A percentile compares a stretch with the other conserved stretches of the same genome.
Evolutionary conservation across 2,113 vertebrate species (phyloP).

Genomic region (Phaethon lepturus): DNA sequence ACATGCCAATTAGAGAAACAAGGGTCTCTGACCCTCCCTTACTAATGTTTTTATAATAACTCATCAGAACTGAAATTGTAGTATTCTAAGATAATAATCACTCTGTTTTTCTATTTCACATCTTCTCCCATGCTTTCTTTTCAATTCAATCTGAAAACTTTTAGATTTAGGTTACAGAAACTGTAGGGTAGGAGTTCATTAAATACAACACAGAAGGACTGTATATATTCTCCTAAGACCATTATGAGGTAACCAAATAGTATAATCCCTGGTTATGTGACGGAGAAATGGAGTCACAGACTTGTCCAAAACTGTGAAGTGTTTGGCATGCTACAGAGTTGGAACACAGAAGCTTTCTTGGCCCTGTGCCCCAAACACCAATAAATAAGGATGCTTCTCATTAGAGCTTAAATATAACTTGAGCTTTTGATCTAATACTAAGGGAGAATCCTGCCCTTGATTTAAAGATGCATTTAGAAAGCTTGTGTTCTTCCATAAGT

Average conservation of each 20-base stretch:
- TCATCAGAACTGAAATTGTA: background rate
- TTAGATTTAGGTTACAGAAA: background rate
- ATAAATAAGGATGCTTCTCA: conserved; percentile 4
- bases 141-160: background rate
- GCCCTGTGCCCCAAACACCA: background rate
- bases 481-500: conserved; percentile 9
- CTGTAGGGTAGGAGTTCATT: background rate
- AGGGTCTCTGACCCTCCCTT: background rate
- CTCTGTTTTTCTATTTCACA: background rate
- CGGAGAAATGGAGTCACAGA: background rate
- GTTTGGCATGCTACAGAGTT: background rate
- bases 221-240: background rate
- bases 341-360: conserved; percentile 15
- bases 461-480: conserved; percentile 23
- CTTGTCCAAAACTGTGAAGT: background rate
- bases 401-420: conserved; percentile 15
- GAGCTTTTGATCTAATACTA: conserved; percentile 9
- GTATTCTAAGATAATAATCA: background rate
- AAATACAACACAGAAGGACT: background rate
- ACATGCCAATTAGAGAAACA: background rate
- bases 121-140: background rate
- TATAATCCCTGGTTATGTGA: background rate
- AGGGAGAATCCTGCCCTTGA: background rate
- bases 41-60: background rate
- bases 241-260: background rate